A percentile compares a stretch with the other conserved stretches of the same genome.
Evolutionary conservation across 2,113 vertebrate genomes (phyloP).

Genomic region (Nerophis ophidion): DNA sequence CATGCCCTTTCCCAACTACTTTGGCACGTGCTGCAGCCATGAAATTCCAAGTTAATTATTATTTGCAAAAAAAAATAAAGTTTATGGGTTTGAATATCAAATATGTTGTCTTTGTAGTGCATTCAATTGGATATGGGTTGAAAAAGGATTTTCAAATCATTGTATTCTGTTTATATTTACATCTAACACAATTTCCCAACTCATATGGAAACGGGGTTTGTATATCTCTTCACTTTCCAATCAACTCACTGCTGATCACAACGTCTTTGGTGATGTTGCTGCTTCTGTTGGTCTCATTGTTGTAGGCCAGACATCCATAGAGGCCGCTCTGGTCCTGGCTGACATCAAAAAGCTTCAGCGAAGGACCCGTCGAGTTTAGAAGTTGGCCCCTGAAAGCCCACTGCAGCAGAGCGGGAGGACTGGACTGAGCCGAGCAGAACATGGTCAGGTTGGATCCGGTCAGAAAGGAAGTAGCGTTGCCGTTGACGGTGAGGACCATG

Average conservation of each 20-base stretch:
- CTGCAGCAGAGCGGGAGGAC: constrained; percentile 41
- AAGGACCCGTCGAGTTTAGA: constrained; percentile 23
- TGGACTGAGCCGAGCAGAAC: constrained; percentile 47
- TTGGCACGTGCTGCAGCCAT: too few species aligned
- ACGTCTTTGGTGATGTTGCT: constrained; percentile 37
- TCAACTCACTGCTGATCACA: constrained; percentile 39
- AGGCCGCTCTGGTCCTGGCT: constrained; percentile 40
- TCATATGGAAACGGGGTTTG: too few species aligned
- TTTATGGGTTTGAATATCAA: too few species aligned
- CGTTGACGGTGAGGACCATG: constrained; percentile 39
- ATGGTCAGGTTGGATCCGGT: constrained; percentile 52
- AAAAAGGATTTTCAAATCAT: too few species aligned
- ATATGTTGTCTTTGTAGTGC: too few species aligned
- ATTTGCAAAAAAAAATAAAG: too few species aligned
- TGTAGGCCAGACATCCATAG: constrained; percentile 59
- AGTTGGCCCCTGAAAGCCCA: constrained; percentile 42
- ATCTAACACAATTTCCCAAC: too few species aligned
- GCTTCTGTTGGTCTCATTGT: constrained; percentile 45
- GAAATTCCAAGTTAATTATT: too few species aligned
- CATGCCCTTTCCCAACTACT: too few species aligned
- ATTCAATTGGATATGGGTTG: too few species aligned
- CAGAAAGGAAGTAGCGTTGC: constrained; percentile 21
- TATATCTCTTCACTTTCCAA: too few species aligned
- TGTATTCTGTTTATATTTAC: too few species aligned
- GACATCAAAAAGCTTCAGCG: constrained; percentile 29